A percentile compares a stretch with the other conserved stretches of the same genome.
phyloP scores from a whole-genome alignment of 2,888 invertebrate genomes.

The Trileptium ribeirensis region DNA sequence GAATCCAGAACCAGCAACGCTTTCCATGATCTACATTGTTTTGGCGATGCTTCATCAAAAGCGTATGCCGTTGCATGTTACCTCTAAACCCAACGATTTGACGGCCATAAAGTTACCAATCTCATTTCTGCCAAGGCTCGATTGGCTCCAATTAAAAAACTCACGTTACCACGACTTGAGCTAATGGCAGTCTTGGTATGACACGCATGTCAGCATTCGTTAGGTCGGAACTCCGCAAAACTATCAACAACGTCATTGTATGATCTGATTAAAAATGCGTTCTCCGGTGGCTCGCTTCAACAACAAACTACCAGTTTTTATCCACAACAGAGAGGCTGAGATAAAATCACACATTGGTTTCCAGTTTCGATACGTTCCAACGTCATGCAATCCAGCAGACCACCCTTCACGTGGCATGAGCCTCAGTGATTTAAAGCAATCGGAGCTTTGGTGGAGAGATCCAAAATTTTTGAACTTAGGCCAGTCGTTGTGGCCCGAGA shows the following conservation, averaged over 20 bases:
- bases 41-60: not conserved
- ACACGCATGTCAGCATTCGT: too few relatives aligned
- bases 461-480: not conserved
- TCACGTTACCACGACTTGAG: constrained; percentile 22
- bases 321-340: not conserved
- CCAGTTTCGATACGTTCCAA: constrained; percentile 8
- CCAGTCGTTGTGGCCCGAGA: not conserved
- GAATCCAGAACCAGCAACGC: not conserved
- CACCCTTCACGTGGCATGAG: not conserved
- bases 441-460: not conserved
- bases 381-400: constrained; percentile 42
- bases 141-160: not conserved
- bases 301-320: too few relatives aligned
- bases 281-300: too few relatives aligned
- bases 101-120: too few relatives aligned
- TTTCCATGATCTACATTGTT: not conserved
- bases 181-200: not conserved
- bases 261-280: too few relatives aligned
- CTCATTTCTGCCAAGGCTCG: not conserved
- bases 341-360: not conserved
- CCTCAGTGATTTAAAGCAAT: not conserved
- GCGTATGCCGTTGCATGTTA: not conserved
- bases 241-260: too few relatives aligned
- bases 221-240: too few relatives aligned
- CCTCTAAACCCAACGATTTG: too few relatives aligned